These are phyloP conservation scores for Sapajus apella DNA, from an alignment of 2,113 vertebrate species.

Conservation along the genomic window DNA sequence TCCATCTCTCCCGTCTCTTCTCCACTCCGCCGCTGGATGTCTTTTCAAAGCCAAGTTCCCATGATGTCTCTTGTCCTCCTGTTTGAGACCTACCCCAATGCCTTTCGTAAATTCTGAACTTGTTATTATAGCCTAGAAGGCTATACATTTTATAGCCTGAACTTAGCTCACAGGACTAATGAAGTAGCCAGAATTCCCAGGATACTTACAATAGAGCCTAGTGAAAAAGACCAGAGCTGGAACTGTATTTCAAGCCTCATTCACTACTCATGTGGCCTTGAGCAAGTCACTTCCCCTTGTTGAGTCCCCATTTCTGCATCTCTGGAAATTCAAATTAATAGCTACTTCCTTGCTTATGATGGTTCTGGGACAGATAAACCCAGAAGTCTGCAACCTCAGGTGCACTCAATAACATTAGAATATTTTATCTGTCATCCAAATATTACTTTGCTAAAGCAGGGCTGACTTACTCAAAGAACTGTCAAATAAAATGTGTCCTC, in stretches of 20 bases:
- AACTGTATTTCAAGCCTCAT: not conserved
- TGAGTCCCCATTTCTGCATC: not conserved
- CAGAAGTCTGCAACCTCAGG: not conserved
- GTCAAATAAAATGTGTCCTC: not conserved
- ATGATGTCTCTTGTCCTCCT: not conserved
- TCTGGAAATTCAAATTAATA: conserved; percentile 12
- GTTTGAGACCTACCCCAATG: not conserved
- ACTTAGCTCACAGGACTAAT: not conserved
- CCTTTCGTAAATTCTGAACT: not conserved
- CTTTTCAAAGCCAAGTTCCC: not conserved
- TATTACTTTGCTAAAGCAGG: not conserved
- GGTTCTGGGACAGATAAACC: not conserved
- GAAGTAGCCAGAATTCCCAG: not conserved
- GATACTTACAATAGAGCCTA: not conserved
- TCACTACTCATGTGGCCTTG: not conserved
- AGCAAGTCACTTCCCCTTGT: not conserved
- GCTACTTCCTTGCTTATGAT: not conserved
- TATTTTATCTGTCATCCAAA: not conserved
- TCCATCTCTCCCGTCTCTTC: not conserved
- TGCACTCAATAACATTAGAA: not conserved
- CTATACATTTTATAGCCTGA: not conserved
- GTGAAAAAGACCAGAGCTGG: not conserved
- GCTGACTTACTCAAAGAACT: not conserved
- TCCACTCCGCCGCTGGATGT: not conserved
- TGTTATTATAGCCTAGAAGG: not conserved